These are phyloP conservation scores for Cynaeus angustus DNA, from an alignment of 2,888 invertebrate species.

Conservation along the genomic window DNA sequence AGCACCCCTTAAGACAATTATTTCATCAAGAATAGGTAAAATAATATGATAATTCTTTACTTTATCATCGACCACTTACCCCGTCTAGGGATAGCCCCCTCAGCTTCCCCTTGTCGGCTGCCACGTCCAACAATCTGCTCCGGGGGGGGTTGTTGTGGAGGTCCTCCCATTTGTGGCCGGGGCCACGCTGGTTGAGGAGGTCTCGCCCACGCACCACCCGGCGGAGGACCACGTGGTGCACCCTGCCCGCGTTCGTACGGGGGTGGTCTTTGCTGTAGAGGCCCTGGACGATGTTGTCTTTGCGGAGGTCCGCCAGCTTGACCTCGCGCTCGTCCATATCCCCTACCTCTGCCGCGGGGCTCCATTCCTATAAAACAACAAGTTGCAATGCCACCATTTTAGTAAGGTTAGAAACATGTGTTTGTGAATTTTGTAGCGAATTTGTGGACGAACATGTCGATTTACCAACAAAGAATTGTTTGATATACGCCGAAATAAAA, in stretches of 20 bases:
- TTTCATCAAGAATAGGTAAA: too few relatives aligned
- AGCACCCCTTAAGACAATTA: too few relatives aligned
- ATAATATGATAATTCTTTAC: not conserved
- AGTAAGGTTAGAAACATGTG: conserved; percentile 3
- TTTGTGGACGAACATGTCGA: not conserved
- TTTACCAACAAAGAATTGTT: not conserved
- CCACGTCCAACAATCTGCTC: conserved; percentile 45
- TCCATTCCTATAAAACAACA: conserved; percentile 19
- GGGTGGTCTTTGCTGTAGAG: conserved; percentile 35
- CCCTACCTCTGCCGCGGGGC: conserved; percentile 55
- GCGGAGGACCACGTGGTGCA: conserved; percentile 46
- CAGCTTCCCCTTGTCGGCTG: conserved; percentile 1
- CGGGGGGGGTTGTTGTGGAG: conserved; percentile 51
- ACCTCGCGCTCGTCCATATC: conserved; percentile 53
- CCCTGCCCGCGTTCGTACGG: conserved; percentile 41
- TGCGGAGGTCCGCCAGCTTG: conserved; percentile 14
- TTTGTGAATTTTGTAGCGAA: not conserved
- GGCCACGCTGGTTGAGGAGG: conserved; percentile 57
- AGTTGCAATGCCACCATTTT: conserved; percentile 1
- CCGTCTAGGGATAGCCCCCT: conserved; percentile 21
- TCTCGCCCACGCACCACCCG: conserved; percentile 30
- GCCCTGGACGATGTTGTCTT: conserved; percentile 1
- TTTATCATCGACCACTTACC: conserved; percentile 1
- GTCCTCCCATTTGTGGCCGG: conserved; percentile 49
- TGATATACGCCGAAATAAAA: not conserved